Conservation (phyloP, 2,113 vertebrate genomes). For the Sorex araneus region DNA sequence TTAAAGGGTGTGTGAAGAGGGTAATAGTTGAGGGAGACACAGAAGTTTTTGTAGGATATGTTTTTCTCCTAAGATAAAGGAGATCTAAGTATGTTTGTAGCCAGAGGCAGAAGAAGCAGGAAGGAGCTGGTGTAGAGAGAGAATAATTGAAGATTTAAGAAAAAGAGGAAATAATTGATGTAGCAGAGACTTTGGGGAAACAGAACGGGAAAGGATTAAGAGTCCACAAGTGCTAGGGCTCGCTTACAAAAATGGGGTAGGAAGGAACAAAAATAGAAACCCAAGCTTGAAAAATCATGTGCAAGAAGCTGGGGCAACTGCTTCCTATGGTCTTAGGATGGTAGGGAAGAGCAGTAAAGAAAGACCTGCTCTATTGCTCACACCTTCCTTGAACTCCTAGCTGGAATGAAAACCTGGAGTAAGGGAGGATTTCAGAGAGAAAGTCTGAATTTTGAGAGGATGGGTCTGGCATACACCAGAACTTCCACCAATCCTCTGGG, state of each 20-base stretch:
- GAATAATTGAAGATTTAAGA: slow-evolving; percentile 72
- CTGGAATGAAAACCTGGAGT: not conserved
- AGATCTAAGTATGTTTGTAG: slow-evolving; percentile 57
- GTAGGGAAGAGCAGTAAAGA: not conserved
- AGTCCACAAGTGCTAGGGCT: not conserved
- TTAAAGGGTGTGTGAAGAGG: slow-evolving; percentile 46
- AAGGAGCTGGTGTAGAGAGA: slow-evolving; percentile 35
- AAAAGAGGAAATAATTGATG: slow-evolving; percentile 69
- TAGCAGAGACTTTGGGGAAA: slow-evolving; percentile 45
- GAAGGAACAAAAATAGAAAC: fast-evolving
- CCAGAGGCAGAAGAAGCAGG: slow-evolving; percentile 56
- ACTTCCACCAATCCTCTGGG: not conserved
- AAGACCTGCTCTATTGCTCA: not conserved
- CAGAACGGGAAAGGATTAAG: slow-evolving; percentile 8
- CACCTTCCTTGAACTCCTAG: too few species aligned
- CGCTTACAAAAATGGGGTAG: not conserved
- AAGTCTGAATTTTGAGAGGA: not conserved
- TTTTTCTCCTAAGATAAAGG: slow-evolving; percentile 60
- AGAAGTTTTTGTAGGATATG: slow-evolving; percentile 12
- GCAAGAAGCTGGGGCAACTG: not conserved
- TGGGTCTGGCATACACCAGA: not conserved
- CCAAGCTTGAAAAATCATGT: not conserved
- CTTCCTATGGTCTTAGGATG: not conserved
- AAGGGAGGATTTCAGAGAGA: not conserved
- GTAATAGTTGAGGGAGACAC: slow-evolving; percentile 54